Evolutionary conservation across 2,797 vertebrate species (phyloP), one percentile per base, ranked within the genome.

Genomic region (Ispidina picta): DNA sequence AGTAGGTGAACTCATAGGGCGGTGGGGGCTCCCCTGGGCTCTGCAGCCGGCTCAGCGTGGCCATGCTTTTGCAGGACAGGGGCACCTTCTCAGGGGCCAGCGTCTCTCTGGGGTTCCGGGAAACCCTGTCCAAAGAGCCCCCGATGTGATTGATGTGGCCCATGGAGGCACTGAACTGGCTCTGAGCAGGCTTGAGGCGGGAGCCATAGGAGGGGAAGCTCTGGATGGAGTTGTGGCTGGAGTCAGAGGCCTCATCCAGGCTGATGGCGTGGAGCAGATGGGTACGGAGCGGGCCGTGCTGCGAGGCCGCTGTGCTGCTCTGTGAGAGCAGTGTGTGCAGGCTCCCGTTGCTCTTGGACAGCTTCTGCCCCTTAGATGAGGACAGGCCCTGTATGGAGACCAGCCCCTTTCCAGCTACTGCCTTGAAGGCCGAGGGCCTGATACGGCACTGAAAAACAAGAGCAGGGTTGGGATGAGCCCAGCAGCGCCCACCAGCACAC

Each of bases 141-240:
- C 99, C 99, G 0, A 99, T 99, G 94, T 98, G 98, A 95, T 99
- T 99, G 92, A 99, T 98, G 96, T 99, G 99, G 90, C 99, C 98
- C 98, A 99, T 98, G 16, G 99, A 99, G 76, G 99, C 99, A 8
- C 99, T 99, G 97, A 99, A 99, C 93, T 99, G 98, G 89, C 97
- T 92, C 56, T 98, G 97, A 56, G 98, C 97, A 26, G 98, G 98
- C 69, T 98, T 98, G 94, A 98, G 98, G 18, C 98, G 98, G 26
- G 98, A 98, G 52, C 98, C 97, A 9, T 99, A 99, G 4, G 98
- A 98, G 0, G 98, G 98, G 86, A 99, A 98, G 74, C 99, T 99
- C 97, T 98, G 99, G 96, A 99, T 98, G 89, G 99, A 99, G 83
- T 99, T 99, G 89, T 99, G 98, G 69, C 98, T 98, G 6, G 98